Evolutionary conservation across 2,888 invertebrate genomes (phyloP).

Genomic region (Amaurobius ferox): DNA sequence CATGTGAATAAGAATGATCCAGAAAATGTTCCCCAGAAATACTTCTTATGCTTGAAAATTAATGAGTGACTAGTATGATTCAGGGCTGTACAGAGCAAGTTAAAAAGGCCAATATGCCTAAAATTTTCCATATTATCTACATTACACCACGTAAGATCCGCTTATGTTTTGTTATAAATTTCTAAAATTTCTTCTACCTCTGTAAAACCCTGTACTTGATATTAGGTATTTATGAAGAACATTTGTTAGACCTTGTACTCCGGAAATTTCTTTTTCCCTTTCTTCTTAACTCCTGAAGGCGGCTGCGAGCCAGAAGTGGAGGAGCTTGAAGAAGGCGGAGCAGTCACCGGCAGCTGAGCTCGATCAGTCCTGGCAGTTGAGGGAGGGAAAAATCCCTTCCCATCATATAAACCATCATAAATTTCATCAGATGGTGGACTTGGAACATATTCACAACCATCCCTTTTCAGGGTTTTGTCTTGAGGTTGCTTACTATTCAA

Average conservation of each 20-base stretch:
- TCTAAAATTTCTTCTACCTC: neutral
- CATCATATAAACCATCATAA: conserved; percentile 31
- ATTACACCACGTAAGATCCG: no score
- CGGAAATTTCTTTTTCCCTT: conserved; percentile 73
- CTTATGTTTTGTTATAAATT: no score
- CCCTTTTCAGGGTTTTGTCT: conserved; percentile 74
- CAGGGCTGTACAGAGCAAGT: neutral
- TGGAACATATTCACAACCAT: conserved; percentile 74
- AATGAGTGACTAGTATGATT: conserved; percentile 47
- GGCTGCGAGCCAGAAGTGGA: conserved; percentile 72
- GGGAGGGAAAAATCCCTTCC: conserved; percentile 45
- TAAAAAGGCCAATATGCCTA: neutral
- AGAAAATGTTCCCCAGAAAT: conserved; percentile 37
- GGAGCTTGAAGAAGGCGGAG: conserved; percentile 71
- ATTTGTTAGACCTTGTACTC: conserved; percentile 73
- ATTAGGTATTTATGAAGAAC: conserved; percentile 29
- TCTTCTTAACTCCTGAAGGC: conserved; percentile 68
- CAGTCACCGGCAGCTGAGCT: conserved; percentile 28
- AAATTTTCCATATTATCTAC: no score
- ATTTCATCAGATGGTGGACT: conserved; percentile 74
- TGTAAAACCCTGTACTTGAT: neutral
- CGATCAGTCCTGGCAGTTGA: conserved; percentile 25
- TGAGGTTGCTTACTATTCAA: conserved; percentile 72
- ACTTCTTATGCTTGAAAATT: conserved; percentile 30
- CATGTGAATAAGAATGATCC: conserved; percentile 38